Conservation (phyloP, 2,888 invertebrate genomes). For the Eristalis pertinax region DNA sequence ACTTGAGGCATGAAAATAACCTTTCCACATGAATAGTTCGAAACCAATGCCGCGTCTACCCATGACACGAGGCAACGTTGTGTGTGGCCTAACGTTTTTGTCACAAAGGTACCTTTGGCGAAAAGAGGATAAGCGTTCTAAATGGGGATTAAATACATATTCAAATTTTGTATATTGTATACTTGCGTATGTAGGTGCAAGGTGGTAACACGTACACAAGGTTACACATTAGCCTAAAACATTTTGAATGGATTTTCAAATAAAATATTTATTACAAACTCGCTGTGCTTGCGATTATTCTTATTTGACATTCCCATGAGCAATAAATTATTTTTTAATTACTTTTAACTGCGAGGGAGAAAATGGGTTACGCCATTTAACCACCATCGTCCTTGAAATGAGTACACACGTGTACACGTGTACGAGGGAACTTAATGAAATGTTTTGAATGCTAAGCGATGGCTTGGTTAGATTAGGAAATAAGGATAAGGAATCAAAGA, state of each 20-base stretch:
- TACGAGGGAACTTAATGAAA: not conserved
- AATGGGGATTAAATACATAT: not conserved
- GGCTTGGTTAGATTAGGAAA: too few species aligned
- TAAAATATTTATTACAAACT: not conserved
- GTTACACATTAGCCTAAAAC: not conserved
- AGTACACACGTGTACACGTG: not conserved
- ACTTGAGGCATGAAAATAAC: conserved; percentile 60
- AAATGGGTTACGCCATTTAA: not conserved
- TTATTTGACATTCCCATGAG: not conserved
- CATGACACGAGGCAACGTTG: conserved; percentile 17
- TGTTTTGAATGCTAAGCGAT: too few species aligned
- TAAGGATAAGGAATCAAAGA: too few species aligned
- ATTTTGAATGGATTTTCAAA: not conserved
- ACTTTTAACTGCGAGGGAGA: not conserved
- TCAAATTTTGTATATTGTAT: not conserved
- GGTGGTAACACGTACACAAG: not conserved
- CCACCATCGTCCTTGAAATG: not conserved
- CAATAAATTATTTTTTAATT: not conserved
- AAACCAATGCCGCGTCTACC: conserved; percentile 14
- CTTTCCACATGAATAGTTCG: conserved; percentile 52
- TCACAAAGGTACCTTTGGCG: conserved; percentile 24
- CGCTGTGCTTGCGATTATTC: not conserved
- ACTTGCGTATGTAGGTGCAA: too few species aligned
- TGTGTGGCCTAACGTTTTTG: conserved; percentile 28
- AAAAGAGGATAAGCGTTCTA: not conserved